Base-by-base conservation (phyloP, 1,140 invertebrate genomes). In the Drosophila mauritiana region DNA sequence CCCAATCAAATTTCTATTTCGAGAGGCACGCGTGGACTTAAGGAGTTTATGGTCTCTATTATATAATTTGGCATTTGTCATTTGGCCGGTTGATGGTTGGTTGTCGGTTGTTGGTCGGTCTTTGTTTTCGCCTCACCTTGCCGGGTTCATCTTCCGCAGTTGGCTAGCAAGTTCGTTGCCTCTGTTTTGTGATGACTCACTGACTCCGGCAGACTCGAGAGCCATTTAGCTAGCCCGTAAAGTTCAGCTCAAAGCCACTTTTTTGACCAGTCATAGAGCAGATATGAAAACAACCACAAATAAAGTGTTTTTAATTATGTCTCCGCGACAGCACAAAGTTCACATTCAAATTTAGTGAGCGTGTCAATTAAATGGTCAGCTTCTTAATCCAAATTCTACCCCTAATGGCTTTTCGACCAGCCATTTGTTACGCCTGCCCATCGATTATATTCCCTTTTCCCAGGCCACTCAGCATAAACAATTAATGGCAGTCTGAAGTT, bases 151-250 rank as follows among this genome's bases (percentile, higher is more conserved):
- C 73, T 76, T 76, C 73, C 73, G 62, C 51, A 34, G 48, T 48
- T 52, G 42, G 70, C 43, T 31, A 40, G 58, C 56, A 74, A 82
- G 82, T 86, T 86, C 82, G 74, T 86, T 86, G 82, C 63, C 82
- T 78, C 51, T 73, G 43, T 34, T 40, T 49, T 27, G 13, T 43
- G 74, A 52, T 84, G 80, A 84, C 49, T 84, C 80, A 83, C 43
- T 39, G 49, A 69, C 55, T 61, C 36, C 54, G 22, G 17, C 52
- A 22, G 36, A 48, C 84, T 72, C 69, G 69, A 82, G 69, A 67
- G 55, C 78, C 77, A 58, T 36, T 56, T 37, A 53, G 27, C 43
- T 51, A 39, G 62, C 36, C 55, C 59, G 62, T 64, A 74, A 59
- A 70, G 74, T 70, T 83, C 80, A 59, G 13, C 53, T 55, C 34